Evolutionary conservation across 1,140 invertebrate species (phyloP).

Genomic region (Rhynchophorus ferrugineus): DNA sequence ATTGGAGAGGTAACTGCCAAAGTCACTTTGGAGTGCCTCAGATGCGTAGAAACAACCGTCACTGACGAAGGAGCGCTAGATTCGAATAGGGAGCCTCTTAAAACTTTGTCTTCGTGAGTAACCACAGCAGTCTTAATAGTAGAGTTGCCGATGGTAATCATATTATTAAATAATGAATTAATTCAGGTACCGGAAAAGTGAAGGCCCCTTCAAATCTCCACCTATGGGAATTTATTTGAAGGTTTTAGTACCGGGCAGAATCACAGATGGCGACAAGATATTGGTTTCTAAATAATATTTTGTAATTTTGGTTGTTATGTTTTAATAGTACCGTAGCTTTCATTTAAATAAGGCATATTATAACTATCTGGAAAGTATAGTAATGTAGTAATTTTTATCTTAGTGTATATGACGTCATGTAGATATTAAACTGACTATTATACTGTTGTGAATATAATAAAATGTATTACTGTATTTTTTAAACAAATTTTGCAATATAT

Average conservation of each 20-base stretch:
- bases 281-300: conserved; percentile 23
- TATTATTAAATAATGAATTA: no score
- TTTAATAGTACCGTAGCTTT: not conserved
- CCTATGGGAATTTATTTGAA: conserved; percentile 30
- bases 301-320: not conserved
- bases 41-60: conserved; percentile 53
- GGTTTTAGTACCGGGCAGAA: conserved; percentile 27
- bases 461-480: no score
- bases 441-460: no score
- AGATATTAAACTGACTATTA: no score
- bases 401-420: no score
- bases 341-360: no score
- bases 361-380: no score
- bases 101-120: conserved; percentile 44
- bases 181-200: conserved; percentile 28
- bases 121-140: not conserved
- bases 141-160: no score
- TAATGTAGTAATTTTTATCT: no score
- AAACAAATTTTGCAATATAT: no score
- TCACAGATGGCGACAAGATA: conserved; percentile 29
- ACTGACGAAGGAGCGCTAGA: conserved; percentile 46
- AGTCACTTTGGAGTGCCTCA: conserved; percentile 56
- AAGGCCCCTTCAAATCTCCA: conserved; percentile 22
- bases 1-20: conserved; percentile 54
- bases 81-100: conserved; percentile 44